phyloP scores from a whole-genome alignment of 1,140 invertebrate species.

The Calephelis virginiensis region DNA sequence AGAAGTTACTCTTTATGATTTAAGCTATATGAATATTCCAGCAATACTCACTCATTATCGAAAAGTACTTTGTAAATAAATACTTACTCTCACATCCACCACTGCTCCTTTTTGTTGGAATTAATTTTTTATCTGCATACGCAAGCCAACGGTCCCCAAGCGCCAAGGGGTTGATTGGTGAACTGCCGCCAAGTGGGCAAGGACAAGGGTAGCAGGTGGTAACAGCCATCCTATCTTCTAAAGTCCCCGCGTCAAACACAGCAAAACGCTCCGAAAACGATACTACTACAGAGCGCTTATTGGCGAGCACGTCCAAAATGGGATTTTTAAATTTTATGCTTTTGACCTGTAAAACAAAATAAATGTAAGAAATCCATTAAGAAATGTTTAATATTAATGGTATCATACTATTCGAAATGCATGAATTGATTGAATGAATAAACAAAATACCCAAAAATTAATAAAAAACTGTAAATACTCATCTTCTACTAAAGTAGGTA shows the following conservation, averaged over 20 bases:
- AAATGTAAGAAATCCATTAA: neutral
- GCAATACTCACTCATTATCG: neutral
- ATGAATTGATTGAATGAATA: too few relatives aligned
- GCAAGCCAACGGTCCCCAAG: slow-evolving; percentile 90
- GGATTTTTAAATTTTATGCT: slow-evolving; percentile 95
- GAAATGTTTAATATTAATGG: too few relatives aligned
- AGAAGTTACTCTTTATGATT: too few relatives aligned
- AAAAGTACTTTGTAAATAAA: neutral
- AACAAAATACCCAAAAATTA: neutral
- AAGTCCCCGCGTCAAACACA: slow-evolving; percentile 92
- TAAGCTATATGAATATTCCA: too few relatives aligned
- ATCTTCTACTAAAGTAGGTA: too few relatives aligned
- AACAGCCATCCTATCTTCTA: slow-evolving; percentile 92
- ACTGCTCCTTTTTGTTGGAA: slow-evolving; percentile 89
- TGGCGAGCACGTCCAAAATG: slow-evolving; percentile 91
- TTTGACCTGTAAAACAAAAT: slow-evolving; percentile 80
- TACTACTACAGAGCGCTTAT: slow-evolving; percentile 89
- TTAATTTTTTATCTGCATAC: slow-evolving; percentile 91
- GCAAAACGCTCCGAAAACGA: slow-evolving; percentile 94
- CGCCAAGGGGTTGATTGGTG: slow-evolving; percentile 91
- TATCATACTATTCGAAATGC: too few relatives aligned
- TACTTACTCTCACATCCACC: slow-evolving; percentile 87
- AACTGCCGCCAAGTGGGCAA: slow-evolving; percentile 80
- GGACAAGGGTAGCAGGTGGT: slow-evolving; percentile 94
- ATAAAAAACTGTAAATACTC: neutral